phyloP scores from a whole-genome alignment of 2,888 invertebrate genomes.

The Boloria euphrosyne region DNA sequence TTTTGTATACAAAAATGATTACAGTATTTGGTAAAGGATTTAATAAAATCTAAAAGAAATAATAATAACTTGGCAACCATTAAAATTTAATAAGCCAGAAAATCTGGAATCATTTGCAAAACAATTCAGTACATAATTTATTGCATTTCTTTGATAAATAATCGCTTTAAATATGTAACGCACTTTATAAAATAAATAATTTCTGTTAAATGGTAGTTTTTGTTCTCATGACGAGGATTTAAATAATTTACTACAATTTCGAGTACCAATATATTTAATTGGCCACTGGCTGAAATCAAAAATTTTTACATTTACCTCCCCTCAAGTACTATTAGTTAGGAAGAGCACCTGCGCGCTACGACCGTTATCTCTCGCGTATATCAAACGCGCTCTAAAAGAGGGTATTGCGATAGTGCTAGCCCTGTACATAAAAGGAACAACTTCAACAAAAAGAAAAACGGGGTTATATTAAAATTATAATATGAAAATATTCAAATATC shows the following conservation, averaged over 20 bases:
- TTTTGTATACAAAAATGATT: slow-evolving; percentile 33
- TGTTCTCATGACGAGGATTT: slow-evolving; percentile 38
- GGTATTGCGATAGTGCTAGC: slow-evolving; percentile 51
- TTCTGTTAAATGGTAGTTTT: slow-evolving; percentile 51
- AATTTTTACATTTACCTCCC: slow-evolving; percentile 72
- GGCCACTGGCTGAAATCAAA: slow-evolving; percentile 81
- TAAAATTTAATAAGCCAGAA: slow-evolving; percentile 18
- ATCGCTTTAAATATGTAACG: slow-evolving; percentile 25
- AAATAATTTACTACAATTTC: slow-evolving; percentile 73
- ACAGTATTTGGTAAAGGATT: slow-evolving; percentile 15
- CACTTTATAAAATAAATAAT: slow-evolving; percentile 70
- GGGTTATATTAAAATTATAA: slow-evolving; percentile 83
- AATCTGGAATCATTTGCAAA: slow-evolving; percentile 17
- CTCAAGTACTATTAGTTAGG: slow-evolving; percentile 57
- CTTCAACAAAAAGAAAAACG: slow-evolving; percentile 79
- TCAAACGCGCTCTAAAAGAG: slow-evolving; percentile 32
- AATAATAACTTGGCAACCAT: slow-evolving; percentile 10
- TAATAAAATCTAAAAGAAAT: slow-evolving; percentile 10
- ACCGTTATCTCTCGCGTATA: slow-evolving; percentile 1
- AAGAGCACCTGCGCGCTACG: slow-evolving; percentile 53
- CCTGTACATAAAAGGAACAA: slow-evolving; percentile 77
- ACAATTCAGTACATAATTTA: slow-evolving; percentile 22
- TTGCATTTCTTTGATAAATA: slow-evolving; percentile 26
- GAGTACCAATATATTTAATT: slow-evolving; percentile 81
- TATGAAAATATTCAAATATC: slow-evolving; percentile 83